Percentiles rank a stretch among this genome's conserved stretches.
Conservation (phyloP, 2,888 invertebrate species). For the Kryphioiulus occultus region DNA sequence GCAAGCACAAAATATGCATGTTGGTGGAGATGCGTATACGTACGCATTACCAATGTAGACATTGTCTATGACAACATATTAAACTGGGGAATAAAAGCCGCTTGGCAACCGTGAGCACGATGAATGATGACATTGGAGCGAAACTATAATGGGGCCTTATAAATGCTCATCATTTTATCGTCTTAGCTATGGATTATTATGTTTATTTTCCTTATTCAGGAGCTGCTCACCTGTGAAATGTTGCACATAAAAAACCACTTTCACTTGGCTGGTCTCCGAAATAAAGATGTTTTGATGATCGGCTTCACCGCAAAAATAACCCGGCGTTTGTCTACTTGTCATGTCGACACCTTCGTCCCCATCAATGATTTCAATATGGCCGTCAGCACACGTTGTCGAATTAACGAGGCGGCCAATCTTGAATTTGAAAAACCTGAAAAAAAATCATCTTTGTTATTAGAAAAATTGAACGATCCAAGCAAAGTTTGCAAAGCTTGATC, state of each 20-base stretch:
- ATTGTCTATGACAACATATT: constrained; percentile 23
- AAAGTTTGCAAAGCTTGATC: no score
- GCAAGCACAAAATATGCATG: neutral
- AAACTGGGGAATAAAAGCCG: constrained; percentile 15
- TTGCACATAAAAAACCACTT: constrained; percentile 88
- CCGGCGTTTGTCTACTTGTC: constrained; percentile 81
- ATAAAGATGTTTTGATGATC: constrained; percentile 94
- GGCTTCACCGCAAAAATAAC: constrained; percentile 91
- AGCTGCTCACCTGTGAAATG: constrained; percentile 73
- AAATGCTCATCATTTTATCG: neutral
- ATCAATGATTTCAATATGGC: constrained; percentile 90
- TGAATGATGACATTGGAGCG: constrained; percentile 13
- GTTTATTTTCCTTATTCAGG: constrained; percentile 14
- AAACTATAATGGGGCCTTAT: constrained; percentile 2
- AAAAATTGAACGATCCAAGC: no score
- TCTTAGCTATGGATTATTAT: constrained; percentile 23
- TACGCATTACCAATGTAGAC: constrained; percentile 5
- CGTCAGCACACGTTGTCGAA: constrained; percentile 86
- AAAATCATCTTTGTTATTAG: neutral
- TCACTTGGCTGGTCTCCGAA: constrained; percentile 91
- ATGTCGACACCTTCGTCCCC: constrained; percentile 79
- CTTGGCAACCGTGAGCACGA: constrained; percentile 3
- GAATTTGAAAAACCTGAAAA: constrained; percentile 86
- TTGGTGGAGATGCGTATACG: neutral
- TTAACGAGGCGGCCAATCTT: constrained; percentile 88